Evolutionary conservation across 2,113 vertebrate species (phyloP).

Genomic region (Etheostoma spectabile): DNA sequence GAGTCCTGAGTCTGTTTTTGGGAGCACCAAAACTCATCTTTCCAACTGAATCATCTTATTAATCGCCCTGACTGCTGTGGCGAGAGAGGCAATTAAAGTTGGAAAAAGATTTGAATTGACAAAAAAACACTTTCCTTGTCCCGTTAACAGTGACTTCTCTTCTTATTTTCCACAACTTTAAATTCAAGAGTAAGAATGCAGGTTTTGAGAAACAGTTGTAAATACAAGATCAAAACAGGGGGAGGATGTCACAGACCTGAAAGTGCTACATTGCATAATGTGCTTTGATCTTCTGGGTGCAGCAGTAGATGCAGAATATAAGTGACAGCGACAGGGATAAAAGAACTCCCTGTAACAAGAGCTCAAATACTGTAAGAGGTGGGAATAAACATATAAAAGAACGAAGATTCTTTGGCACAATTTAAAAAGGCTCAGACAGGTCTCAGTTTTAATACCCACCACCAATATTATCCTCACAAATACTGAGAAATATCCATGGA

Average conservation of each 20-base stretch:
- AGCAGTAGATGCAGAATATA: conserved; percentile 42
- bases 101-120: conserved; percentile 65
- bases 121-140: conserved; percentile 17
- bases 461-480: conserved; percentile 53
- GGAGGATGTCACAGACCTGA: conserved; percentile 53
- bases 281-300: conserved; percentile 63
- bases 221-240: conserved; percentile 57
- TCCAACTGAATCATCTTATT: conserved; percentile 66
- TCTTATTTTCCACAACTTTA: conserved; percentile 48
- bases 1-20: conserved; percentile 58
- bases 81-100: conserved; percentile 72
- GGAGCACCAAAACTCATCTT: conserved; percentile 67
- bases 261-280: conserved; percentile 53
- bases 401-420: conserved; percentile 39
- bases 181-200: neutral
- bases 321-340: conserved; percentile 74
- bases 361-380: conserved; percentile 48
- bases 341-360: conserved; percentile 69
- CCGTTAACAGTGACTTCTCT: conserved; percentile 18
- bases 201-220: conserved; percentile 38
- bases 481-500: conserved; percentile 53
- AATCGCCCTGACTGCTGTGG: conserved; percentile 56
- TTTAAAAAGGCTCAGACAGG: conserved; percentile 54
- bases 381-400: conserved; percentile 62
- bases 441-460: conserved; percentile 54